These are phyloP conservation scores for Drosophila histrio DNA, from an alignment of 2,888 invertebrate species.

Conservation along the genomic window DNA sequence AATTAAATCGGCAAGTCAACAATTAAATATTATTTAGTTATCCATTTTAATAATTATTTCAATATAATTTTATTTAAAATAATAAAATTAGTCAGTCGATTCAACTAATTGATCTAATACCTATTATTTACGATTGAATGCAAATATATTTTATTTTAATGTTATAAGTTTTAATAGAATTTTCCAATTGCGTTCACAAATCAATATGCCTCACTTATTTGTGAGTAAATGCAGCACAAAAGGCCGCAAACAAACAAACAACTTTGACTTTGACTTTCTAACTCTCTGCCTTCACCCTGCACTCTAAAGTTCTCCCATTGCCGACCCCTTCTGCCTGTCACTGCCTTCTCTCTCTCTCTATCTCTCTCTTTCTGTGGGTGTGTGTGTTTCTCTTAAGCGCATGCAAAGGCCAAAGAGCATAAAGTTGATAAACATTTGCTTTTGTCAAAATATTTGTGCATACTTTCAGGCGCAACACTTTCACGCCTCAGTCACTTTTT, in stretches of 20 bases:
- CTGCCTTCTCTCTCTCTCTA: not conserved
- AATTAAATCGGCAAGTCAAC: too few species aligned
- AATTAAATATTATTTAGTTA: too few species aligned
- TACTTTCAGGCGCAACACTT: conserved; percentile 55
- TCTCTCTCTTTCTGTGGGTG: not conserved
- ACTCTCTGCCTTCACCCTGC: conserved; percentile 47
- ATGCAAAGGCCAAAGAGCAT: conserved; percentile 63
- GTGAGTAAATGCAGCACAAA: conserved; percentile 13
- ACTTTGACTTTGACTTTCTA: conserved; percentile 75
- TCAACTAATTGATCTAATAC: not conserved
- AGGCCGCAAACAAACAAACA: conserved; percentile 59
- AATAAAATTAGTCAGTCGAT: too few species aligned
- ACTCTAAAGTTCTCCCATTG: conserved; percentile 9
- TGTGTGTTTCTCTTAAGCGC: conserved; percentile 36
- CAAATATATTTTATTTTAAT: too few species aligned
- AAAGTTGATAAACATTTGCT: conserved; percentile 72
- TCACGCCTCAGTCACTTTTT: conserved; percentile 45
- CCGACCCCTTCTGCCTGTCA: not conserved
- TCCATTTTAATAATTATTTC: too few species aligned
- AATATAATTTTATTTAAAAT: too few species aligned
- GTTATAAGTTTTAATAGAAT: not conserved
- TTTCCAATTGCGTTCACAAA: not conserved
- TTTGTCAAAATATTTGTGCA: conserved; percentile 71
- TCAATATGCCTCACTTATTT: conserved; percentile 8
- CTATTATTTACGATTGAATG: too few species aligned